A percentile compares a stretch with the other conserved stretches of the same genome.
phyloP scores from a whole-genome alignment of 2,888 invertebrate genomes.

The Cataglyphis cursor region DNA sequence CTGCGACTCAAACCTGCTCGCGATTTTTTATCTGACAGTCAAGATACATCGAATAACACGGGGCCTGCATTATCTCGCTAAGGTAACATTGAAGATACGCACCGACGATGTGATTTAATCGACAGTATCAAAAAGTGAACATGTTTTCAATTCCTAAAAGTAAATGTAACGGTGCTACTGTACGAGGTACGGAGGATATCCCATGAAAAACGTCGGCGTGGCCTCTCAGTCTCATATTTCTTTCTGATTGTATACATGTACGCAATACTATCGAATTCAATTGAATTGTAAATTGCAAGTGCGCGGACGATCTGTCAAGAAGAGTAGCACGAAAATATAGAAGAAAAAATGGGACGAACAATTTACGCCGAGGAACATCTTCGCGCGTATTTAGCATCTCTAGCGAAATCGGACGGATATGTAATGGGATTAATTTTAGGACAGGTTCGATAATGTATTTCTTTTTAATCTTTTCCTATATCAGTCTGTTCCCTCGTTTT shows the following conservation, averaged over 20 bases:
- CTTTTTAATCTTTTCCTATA: conserved; percentile 57
- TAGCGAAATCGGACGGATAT: conserved; percentile 89
- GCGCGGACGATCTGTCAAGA: too few species aligned
- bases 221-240: too few species aligned
- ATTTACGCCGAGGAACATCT: conserved; percentile 91
- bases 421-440: conserved; percentile 93
- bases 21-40: background rate
- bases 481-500: conserved; percentile 13
- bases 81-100: background rate
- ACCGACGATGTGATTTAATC: too few species aligned
- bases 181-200: too few species aligned
- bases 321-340: background rate
- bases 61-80: background rate
- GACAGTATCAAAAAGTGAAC: too few species aligned
- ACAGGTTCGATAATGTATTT: conserved; percentile 89
- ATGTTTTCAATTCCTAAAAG: too few species aligned
- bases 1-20: background rate
- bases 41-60: background rate
- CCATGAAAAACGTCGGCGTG: too few species aligned
- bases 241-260: too few species aligned
- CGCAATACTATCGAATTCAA: background rate
- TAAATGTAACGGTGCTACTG: too few species aligned
- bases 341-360: conserved; percentile 89
- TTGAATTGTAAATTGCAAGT: background rate
- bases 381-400: conserved; percentile 90